Percentiles rank a stretch among this genome's conserved stretches.
phyloP scores from a whole-genome alignment of 2,113 vertebrate genomes.

The Ictalurus furcatus region DNA sequence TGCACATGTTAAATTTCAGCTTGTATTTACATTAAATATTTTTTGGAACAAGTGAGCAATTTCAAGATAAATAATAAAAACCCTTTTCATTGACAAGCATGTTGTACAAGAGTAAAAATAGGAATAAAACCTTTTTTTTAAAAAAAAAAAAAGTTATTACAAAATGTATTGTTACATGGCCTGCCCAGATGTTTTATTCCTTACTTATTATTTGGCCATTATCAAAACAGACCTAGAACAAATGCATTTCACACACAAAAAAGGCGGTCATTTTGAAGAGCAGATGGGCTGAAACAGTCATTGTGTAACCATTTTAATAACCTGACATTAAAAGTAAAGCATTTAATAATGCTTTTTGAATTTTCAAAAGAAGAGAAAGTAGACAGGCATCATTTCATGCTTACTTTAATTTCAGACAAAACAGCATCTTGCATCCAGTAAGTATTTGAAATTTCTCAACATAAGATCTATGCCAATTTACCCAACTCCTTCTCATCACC shows the following conservation, averaged over 20 bases:
- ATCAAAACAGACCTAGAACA: background rate
- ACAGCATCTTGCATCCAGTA: background rate
- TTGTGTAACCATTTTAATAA: background rate
- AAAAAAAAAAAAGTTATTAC: too few species aligned
- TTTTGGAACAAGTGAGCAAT: background rate
- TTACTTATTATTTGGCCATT: background rate
- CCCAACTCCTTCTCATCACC: background rate
- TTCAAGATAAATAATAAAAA: too few species aligned
- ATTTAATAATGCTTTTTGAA: background rate
- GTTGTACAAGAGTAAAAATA: too few species aligned
- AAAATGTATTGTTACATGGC: too few species aligned
- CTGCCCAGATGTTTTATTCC: too few species aligned
- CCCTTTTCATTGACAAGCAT: too few species aligned
- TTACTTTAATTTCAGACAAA: slow-evolving; percentile 23
- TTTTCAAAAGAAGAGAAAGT: background rate
- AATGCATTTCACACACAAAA: background rate
- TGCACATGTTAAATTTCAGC: too few species aligned
- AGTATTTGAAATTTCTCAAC: background rate
- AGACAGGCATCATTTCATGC: background rate
- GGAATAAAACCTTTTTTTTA: too few species aligned
- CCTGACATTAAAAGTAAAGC: background rate
- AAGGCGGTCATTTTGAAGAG: background rate
- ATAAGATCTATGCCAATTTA: background rate
- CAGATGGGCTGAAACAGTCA: background rate
- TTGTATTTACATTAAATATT: background rate